phyloP scores from a whole-genome alignment of 2,888 invertebrate genomes.

The Ornithoptera priamus region DNA sequence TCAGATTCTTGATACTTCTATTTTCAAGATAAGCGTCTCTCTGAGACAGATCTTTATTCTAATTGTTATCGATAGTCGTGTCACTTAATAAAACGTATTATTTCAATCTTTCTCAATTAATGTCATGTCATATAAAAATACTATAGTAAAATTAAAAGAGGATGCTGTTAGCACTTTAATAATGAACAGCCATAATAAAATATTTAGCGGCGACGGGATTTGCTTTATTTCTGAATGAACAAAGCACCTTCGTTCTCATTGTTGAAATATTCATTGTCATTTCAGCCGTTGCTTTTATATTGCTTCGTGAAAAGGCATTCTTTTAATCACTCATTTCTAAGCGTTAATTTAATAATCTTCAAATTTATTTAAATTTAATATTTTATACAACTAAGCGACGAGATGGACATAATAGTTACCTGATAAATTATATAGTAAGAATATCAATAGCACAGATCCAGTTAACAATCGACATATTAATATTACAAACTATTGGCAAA shows the following conservation, averaged over 20 bases:
- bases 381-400: no score
- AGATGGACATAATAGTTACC: no score
- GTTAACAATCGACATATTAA: no score
- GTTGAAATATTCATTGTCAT: constrained; percentile 28
- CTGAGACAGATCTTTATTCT: no score
- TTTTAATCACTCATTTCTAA: constrained; percentile 12
- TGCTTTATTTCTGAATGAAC: constrained; percentile 26
- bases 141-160: neutral
- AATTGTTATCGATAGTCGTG: no score
- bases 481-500: no score
- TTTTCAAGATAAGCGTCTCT: no score
- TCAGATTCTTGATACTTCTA: no score
- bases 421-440: no score
- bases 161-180: neutral
- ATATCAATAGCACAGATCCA: no score
- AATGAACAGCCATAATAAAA: constrained; percentile 25
- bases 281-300: constrained; percentile 14
- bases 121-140: neutral
- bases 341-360: constrained; percentile 6
- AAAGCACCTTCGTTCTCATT: constrained; percentile 26
- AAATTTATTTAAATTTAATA: neutral
- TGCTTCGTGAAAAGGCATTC: constrained; percentile 7
- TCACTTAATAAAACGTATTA: no score
- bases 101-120: neutral
- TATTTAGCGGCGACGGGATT: constrained; percentile 17